Base-by-base conservation (phyloP, 2,113 vertebrate genomes). In the Arvicanthis niloticus region DNA sequence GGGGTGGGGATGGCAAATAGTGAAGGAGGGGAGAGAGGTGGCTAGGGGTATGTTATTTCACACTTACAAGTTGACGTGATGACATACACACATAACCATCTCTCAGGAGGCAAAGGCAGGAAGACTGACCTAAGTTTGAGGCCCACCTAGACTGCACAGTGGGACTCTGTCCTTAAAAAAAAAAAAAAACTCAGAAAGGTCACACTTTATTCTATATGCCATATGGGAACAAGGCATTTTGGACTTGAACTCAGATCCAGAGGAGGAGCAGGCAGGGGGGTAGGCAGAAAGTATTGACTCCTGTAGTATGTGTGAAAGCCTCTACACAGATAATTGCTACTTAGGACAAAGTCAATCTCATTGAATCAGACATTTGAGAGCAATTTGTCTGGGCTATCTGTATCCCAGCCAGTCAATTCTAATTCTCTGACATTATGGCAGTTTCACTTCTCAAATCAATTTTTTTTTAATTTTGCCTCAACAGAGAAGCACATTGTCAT, bases 271-370 rank as follows among this genome's bases (percentile, higher is more conserved):
- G 48, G 60, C 42, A 53, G n/a, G 56, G 22, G 7, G 15, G 7
- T 85, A 26, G 11, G 84, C 26, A 53, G 7, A 81, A 3, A 88
- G 53, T 21, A 75, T 40, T 3, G 21, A 4, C 26, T 84, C 82
- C 82, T 56, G 31, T 78, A 72, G 29, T 70, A 58, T 16, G 7
- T 37, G n/a, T 67, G 45, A 60, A 84, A 78, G 26, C 8, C 8
- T 67, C 4, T 94, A 31, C 51, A 77, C n/a, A 94, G 88, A 94
- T 40, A 93, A 94, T 37, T 62, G 45, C 70, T 88, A 40, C 22
- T 21, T 75, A 76, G 17, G 88, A 62, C 81, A 29, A 60, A 42
- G 60, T 29, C 80, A 40, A 4, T 17, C 81, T 29, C n/a, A 62
- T 0, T 29, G 56, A 42, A 42, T 42, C n/a, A 84, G 80, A 84